These are phyloP conservation scores for Oxycera nigricornis DNA, from an alignment of 2,888 invertebrate species.

Conservation along the genomic window DNA sequence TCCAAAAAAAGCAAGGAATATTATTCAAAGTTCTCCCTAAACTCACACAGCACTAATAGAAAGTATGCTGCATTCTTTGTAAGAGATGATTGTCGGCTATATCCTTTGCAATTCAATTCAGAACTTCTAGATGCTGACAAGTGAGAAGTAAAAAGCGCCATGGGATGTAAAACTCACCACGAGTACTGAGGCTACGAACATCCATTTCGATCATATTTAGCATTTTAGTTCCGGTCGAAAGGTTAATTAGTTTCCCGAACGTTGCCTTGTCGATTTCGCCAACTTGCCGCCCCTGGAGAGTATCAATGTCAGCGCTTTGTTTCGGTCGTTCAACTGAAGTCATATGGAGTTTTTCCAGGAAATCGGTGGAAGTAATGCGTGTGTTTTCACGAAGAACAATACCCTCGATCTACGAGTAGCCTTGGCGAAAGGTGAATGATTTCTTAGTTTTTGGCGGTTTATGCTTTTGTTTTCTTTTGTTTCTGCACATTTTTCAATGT, in stretches of 20 bases:
- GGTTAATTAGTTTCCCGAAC: slow-evolving; percentile 15
- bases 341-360: slow-evolving; percentile 25
- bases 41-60: too few species aligned
- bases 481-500: too few species aligned
- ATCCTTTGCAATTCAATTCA: neutral
- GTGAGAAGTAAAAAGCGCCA: neutral
- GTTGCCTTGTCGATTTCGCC: neutral
- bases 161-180: neutral
- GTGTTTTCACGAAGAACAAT: neutral
- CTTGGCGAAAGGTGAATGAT: neutral
- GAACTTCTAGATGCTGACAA: neutral
- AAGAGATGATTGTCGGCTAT: neutral
- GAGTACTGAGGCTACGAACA: neutral
- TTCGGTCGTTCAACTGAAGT: slow-evolving; percentile 25
- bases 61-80: too few species aligned
- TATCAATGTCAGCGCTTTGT: slow-evolving; percentile 26
- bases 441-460: neutral
- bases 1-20: too few species aligned
- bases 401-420: neutral
- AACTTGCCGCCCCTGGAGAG: neutral
- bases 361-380: slow-evolving; percentile 1
- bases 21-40: too few species aligned
- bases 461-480: neutral
- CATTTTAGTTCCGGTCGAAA: slow-evolving; percentile 27
- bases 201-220: neutral